Conservation (phyloP, 2,888 invertebrate species). For the Mesoligia furuncula region DNA sequence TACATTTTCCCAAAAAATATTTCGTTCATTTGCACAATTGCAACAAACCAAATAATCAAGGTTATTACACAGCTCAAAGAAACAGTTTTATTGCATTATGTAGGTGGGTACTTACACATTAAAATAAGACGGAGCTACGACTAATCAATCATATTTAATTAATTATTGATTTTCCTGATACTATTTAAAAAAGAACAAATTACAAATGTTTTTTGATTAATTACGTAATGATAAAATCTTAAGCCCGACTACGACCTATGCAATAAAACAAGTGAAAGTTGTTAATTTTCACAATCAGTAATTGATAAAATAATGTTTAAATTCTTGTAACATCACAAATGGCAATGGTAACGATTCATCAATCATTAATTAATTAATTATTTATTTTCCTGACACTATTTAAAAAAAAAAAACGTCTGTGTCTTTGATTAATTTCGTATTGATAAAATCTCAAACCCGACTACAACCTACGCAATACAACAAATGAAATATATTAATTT, state of each 20-base stretch:
- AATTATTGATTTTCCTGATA: neutral
- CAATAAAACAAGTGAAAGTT: neutral
- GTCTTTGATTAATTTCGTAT: neutral
- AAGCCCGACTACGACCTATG: neutral
- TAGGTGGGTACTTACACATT: neutral
- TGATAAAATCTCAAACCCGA: constrained; percentile 12
- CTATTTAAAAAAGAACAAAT: neutral
- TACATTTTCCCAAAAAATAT: neutral
- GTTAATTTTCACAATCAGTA: constrained; percentile 2
- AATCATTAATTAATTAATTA: neutral
- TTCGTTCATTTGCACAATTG: constrained; percentile 12
- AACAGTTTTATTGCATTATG: neutral
- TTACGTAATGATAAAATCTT: constrained; percentile 12
- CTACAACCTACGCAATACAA: neutral
- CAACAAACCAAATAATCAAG: neutral
- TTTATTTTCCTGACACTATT: neutral
- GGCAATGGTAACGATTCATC: neutral
- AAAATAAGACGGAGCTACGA: neutral
- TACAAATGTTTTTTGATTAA: neutral
- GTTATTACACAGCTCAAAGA: neutral
- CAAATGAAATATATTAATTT: neutral
- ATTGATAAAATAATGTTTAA: neutral
- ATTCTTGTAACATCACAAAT: neutral
- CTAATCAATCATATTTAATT: constrained; percentile 8
- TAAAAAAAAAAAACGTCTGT: neutral